Evolutionary conservation across 2,113 vertebrate genomes (phyloP), one percentile per base, ranked within the genome.

Genomic region (Cavia aperea): DNA sequence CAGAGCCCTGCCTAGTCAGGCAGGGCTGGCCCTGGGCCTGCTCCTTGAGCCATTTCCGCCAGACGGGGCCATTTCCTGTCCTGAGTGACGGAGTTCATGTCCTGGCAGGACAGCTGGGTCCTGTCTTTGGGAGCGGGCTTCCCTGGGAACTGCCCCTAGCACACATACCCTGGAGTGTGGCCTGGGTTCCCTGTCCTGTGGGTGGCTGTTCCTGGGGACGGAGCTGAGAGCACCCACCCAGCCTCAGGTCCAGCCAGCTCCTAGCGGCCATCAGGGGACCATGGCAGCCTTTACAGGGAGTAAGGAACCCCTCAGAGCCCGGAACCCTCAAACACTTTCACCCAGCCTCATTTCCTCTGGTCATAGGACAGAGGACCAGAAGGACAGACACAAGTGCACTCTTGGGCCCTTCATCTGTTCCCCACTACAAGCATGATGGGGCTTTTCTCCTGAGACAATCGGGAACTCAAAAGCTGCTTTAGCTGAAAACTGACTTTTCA

Each of bases 41-140:
- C 81, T 82, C 29, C 18, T 62, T 49, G 81, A 75, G 87, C 81
- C 51, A 54, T 88, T 97, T 96, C 95, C 96, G 94, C 78, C 66
- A 24, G 26, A 82, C 16, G 10, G 46, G 63, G 36, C 78, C 4
- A 36, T 54, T 95, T 94, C 94, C 94, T 95, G 92, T 43, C 88
- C 60, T 13, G 73, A 85, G n/a, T 46, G 36, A 88, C n/a, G 19
- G 82, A 16, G 43, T 5, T 5, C 83, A 16, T 2, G 24, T 56
- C 46, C 78, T 79, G 81, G 73, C 70, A 7, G 65, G 63, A 14
- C 5, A 12, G 9, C 7, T 39, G 60, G 86, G 62, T 63, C 18
- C 63, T 58, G 8, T 29, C 1, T 4, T 36, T 56, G 58, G 63
- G 63, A 46, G 24, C 65, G 78, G 46, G 16, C 26, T 29, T 8